Base-by-base conservation (phyloP, 2,113 vertebrate genomes). In the Dasyornis broadbenti region DNA sequence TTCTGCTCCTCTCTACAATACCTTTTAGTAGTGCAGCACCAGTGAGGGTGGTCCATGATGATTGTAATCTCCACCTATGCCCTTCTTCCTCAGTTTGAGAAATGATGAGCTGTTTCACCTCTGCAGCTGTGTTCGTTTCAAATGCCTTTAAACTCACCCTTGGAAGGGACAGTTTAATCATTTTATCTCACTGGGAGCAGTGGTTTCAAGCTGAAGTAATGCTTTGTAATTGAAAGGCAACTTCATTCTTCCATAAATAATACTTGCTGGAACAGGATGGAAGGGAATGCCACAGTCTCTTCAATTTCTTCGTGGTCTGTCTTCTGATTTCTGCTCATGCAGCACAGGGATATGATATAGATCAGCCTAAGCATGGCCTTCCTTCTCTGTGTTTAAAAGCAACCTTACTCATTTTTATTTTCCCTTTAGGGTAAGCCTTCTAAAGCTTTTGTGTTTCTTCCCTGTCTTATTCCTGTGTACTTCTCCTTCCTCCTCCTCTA, bases 141-240 rank as follows among this genome's bases (percentile, higher is more conserved):
- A 86, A 39, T 59, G 35, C 27, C 35, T 92, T 90, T 66, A 69
- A 82, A 80, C 83, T 86, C 31, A 37, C 75, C 24, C 27, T 80
- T 54, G 39, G 68, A 93, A 89, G 23, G 30, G 54, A 57, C 4
- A 33, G 13, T 86, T 90, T 73, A 19, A 56, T 90, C 11, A 18
- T 80, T 61, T 83, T 88, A 15, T 59, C 76, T 89, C 60, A 14
- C 18, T 79, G 75, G 30, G 50, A 82, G 33, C 71, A 59, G 35
- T 80, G 42, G 59, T 92, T 93, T 90, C 88, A 90, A 87, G 60
- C 77, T 90, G 89, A 89, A 80, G 47, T 89, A 86, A 42, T 59
- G 21, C 35, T 90, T 79, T 85, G 37, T 70, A 82, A 70, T 73
- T 88, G 68, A 92, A 95, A 92, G 45, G 33, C 79, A 92, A 35